A percentile compares a stretch with the other conserved stretches of the same genome.
phyloP scores from a whole-genome alignment of 2,888 invertebrate genomes.

The Mamestra brassicae region DNA sequence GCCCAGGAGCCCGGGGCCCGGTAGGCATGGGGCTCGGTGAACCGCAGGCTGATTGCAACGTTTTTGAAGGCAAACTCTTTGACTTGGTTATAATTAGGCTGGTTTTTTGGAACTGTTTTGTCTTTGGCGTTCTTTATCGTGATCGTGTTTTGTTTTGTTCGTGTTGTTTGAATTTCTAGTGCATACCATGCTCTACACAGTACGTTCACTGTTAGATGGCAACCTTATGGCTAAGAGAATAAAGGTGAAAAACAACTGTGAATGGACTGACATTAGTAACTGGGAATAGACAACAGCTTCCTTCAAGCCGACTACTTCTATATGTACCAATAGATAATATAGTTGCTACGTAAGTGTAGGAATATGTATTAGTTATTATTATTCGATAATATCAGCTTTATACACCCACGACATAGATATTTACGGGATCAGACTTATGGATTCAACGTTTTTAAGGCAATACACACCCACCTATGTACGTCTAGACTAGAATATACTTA shows the following conservation, averaged over 20 bases:
- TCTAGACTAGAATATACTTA: too few species aligned
- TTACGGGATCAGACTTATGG: too few species aligned
- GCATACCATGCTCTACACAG: too few species aligned
- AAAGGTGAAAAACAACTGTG: too few species aligned
- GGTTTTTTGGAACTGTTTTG: not conserved
- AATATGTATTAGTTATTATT: not conserved
- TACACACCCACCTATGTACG: not conserved
- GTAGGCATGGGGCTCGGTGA: not conserved
- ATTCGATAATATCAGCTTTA: not conserved
- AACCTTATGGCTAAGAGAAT: too few species aligned
- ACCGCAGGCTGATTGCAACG: slow-evolving; percentile 36
- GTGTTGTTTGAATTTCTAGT: not conserved
- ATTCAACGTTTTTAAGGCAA: not conserved
- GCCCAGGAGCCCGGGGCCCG: not conserved
- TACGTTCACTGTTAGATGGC: too few species aligned
- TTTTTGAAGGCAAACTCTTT: slow-evolving; percentile 30
- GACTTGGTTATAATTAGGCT: slow-evolving; percentile 42
- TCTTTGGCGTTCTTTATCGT: not conserved
- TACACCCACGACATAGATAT: not conserved
- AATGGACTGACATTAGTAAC: too few species aligned
- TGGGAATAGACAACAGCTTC: too few species aligned
- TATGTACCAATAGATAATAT: too few species aligned
- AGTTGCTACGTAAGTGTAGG: too few species aligned
- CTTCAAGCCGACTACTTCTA: too few species aligned
- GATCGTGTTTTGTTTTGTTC: not conserved